Base-by-base conservation (phyloP, 1,140 invertebrate genomes). In the Argopecten irradians region DNA sequence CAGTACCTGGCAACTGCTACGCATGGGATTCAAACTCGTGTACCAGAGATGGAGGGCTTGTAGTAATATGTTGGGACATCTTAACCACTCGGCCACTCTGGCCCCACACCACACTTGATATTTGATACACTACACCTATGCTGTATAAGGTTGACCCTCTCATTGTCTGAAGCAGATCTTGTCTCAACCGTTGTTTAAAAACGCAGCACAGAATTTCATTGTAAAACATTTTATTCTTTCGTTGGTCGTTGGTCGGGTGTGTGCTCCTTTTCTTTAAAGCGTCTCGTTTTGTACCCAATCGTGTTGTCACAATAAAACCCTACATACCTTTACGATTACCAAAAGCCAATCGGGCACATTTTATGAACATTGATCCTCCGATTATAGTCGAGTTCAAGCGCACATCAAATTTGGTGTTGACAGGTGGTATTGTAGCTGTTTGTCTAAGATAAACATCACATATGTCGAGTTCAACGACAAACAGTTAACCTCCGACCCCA, bases 271-370 rank as follows among this genome's bases (percentile, higher is more conserved):
- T 11, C n/a, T 71, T 71, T 28, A 28, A n/a, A 71, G 8, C n/a
- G 13, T n/a, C n/a, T 28, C 28, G 55, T 71, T 71, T n/a, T 11
- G 8, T 16, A 71, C 55, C 28, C 11, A 71, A 71, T 71, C 55
- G 22, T 11, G 55, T 28, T n/a, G 22, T 11, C 55, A 71, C 13
- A 71, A 71, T 71, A 71, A 71, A n/a, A 71, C 16, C 5, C 55
- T 71, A 71, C 55, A 71, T 71, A 71, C 55, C 55, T 71, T 28
- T 71, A 71, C 55, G 55, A 71, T 71, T 71, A 71, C 55, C 22
- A 16, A 39, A n/a, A 71, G 55, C 55, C 55, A 71, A 71, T 71
- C 22, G 55, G 55, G 55, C 55, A 71, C 55, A 71, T 71, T 71
- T 71, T 71, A 71, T 71, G 55, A 71, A 28, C 55, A 71, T 71